These are phyloP conservation scores for Sylvietta virens DNA, from an alignment of 2,113 vertebrate species.

Conservation along the genomic window DNA sequence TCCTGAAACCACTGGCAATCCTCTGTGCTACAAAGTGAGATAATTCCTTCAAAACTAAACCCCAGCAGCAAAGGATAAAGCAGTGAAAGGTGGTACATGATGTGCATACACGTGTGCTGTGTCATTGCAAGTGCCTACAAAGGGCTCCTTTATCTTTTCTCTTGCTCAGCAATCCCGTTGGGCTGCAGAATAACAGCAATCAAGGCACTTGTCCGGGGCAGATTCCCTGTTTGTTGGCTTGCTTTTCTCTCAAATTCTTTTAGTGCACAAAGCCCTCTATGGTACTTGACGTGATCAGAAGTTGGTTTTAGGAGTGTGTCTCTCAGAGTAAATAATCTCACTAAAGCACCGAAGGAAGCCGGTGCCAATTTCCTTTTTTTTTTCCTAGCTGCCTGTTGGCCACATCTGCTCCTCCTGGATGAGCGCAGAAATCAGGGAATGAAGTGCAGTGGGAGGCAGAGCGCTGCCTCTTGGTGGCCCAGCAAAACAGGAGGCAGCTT, in stretches of 20 bases:
- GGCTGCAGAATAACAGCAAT: slow-evolving; percentile 5
- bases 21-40: not conserved
- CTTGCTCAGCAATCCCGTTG: not conserved
- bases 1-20: not conserved
- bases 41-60: slow-evolving; percentile 23
- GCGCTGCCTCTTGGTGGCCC: not conserved
- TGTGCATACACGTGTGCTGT: not conserved
- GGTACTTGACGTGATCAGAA: not conserved
- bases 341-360: not conserved
- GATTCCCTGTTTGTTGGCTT: not conserved
- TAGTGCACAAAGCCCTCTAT: not conserved
- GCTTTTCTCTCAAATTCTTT: not conserved
- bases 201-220: not conserved
- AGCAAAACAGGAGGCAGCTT: not conserved
- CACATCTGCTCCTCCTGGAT: not conserved
- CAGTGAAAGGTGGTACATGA: not conserved
- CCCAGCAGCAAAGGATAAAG: not conserved
- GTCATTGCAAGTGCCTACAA: not conserved
- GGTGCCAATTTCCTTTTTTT: not conserved
- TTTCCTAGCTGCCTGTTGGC: not conserved
- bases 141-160: slow-evolving; percentile 19
- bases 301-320: not conserved
- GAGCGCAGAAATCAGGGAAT: not conserved
- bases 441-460: not conserved
- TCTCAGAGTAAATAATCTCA: slow-evolving; percentile 2